Evolutionary conservation across 2,888 invertebrate genomes (phyloP).

Genomic region (Polylopha cassiicola): DNA sequence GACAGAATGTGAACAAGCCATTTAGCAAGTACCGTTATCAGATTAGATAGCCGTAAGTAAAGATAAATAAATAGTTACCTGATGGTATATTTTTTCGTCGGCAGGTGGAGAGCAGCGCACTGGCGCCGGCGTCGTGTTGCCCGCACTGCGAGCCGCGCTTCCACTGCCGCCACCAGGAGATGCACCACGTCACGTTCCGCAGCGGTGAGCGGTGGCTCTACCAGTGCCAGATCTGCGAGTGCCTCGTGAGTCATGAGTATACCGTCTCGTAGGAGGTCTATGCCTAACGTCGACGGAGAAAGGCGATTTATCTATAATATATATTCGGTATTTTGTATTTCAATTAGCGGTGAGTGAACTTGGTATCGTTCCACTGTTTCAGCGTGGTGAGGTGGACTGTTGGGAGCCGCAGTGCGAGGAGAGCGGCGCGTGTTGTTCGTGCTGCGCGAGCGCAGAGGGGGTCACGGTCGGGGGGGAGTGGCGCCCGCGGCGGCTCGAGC

Average conservation of each 20-base stretch:
- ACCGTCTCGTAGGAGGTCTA: too few species aligned
- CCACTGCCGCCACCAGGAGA: conserved; percentile 88
- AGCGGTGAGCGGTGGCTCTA: conserved; percentile 93
- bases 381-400: conserved; percentile 92
- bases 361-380: conserved; percentile 29
- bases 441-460: conserved; percentile 78
- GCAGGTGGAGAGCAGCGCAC: conserved; percentile 73
- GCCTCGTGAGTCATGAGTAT: conserved; percentile 79
- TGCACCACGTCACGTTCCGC: conserved; percentile 83
- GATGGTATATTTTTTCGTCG: conserved; percentile 9
- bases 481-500: conserved; percentile 78
- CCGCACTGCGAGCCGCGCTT: conserved; percentile 86
- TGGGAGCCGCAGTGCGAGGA: conserved; percentile 92
- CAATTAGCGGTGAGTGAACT: too few species aligned
- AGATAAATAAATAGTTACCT: background rate
- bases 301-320: too few species aligned
- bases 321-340: too few species aligned
- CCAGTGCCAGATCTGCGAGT: conserved; percentile 95
- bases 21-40: too few species aligned
- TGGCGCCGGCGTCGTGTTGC: conserved; percentile 82
- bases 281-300: too few species aligned
- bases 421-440: conserved; percentile 83
- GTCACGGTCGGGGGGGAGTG: conserved; percentile 80
- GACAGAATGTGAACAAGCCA: too few species aligned
- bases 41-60: too few species aligned